phyloP scores from a whole-genome alignment of 2,888 invertebrate genomes.

The Leptopterna dolabrata region DNA sequence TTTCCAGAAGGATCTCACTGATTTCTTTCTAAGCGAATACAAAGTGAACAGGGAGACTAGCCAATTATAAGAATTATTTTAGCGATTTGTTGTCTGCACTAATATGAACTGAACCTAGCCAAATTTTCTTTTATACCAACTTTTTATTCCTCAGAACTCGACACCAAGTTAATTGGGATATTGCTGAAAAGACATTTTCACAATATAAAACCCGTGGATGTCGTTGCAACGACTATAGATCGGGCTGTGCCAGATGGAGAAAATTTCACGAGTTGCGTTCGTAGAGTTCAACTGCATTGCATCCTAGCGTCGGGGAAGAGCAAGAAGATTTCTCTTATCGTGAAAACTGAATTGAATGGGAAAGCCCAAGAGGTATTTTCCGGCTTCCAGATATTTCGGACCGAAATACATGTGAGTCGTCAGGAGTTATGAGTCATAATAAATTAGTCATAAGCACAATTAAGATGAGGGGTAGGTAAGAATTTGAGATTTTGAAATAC shows the following conservation, averaged over 20 bases:
- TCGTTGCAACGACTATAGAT: neutral
- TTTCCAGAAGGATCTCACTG: no score
- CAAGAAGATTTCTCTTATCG: neutral
- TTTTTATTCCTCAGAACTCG: no score
- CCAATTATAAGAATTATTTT: no score
- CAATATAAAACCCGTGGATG: neutral
- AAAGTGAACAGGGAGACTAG: no score
- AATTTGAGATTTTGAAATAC: no score
- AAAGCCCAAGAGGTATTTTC: neutral
- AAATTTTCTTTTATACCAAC: no score
- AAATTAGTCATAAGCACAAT: no score
- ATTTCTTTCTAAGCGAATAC: no score
- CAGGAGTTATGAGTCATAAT: no score
- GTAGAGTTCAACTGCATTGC: constrained; percentile 20
- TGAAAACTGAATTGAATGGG: constrained; percentile 14
- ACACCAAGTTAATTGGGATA: neutral
- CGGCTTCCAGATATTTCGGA: neutral
- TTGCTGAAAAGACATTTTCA: neutral
- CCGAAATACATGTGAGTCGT: neutral
- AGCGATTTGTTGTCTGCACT: no score
- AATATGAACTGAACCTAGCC: no score
- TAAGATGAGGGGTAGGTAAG: no score
- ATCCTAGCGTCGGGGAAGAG: neutral
- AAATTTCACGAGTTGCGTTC: constrained; percentile 17
- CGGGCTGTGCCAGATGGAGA: constrained; percentile 1